Percentiles rank a stretch among this genome's conserved stretches.
phyloP scores from a whole-genome alignment of 2,888 invertebrate species.

The Apeira syringaria region DNA sequence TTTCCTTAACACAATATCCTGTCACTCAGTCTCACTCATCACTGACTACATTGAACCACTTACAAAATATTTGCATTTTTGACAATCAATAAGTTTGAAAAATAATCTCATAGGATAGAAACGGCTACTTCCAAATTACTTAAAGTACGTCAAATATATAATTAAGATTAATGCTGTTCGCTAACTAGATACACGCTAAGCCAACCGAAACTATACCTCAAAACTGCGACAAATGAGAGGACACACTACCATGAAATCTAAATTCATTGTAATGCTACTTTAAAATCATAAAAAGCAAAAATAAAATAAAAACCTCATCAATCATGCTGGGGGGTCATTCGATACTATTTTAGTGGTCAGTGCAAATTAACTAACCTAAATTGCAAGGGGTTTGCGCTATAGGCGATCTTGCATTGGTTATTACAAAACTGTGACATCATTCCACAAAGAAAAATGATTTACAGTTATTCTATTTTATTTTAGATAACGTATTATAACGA shows the following conservation, averaged over 20 bases:
- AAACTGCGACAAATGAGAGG: slow-evolving; percentile 7
- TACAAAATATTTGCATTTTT: no score
- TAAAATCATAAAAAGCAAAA: slow-evolving; percentile 11
- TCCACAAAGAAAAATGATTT: no score
- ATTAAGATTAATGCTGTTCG: slow-evolving; percentile 3
- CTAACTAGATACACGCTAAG: slow-evolving; percentile 14
- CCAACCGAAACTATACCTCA: slow-evolving; percentile 13
- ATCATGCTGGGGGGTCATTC: slow-evolving; percentile 21
- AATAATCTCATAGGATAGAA: no score
- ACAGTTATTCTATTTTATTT: no score
- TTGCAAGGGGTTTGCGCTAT: slow-evolving; percentile 27
- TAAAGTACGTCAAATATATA: no score
- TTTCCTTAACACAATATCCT: no score
- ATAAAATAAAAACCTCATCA: slow-evolving; percentile 9
- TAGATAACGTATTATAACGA: no score
- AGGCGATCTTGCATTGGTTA: slow-evolving; percentile 19
- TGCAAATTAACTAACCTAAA: slow-evolving; percentile 27
- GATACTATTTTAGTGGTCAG: slow-evolving; percentile 8
- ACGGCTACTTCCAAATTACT: no score
- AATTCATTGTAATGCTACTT: slow-evolving; percentile 15
- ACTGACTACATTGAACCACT: no score
- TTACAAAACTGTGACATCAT: slow-evolving; percentile 15
- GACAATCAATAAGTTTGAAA: no score
- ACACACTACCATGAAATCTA: slow-evolving; percentile 5
- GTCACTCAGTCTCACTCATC: no score